These are phyloP conservation scores for Plutella xylostella DNA, from an alignment of 2,888 invertebrate species.

Conservation along the genomic window DNA sequence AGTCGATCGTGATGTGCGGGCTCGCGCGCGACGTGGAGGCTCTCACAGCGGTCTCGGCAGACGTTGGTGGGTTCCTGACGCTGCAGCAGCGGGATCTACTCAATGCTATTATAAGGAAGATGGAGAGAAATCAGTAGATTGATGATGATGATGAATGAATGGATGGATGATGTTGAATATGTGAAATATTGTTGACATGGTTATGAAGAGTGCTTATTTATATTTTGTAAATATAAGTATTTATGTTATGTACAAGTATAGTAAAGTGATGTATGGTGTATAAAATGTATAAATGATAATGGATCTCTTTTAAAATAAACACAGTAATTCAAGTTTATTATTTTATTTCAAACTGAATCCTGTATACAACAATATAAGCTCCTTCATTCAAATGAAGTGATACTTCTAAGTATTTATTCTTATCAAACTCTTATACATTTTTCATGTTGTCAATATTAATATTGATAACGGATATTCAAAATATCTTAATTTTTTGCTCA, in stretches of 20 bases:
- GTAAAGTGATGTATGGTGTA: too few relatives aligned
- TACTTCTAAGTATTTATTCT: neutral
- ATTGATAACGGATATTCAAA: neutral
- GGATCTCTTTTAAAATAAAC: neutral
- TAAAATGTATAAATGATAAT: neutral
- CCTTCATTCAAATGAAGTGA: too few relatives aligned
- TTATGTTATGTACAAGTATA: too few relatives aligned
- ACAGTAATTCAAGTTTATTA: neutral
- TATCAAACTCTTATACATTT: neutral
- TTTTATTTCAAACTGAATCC: neutral
- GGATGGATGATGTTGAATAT: too few relatives aligned
- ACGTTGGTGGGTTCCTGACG: constrained; percentile 35
- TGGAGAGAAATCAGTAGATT: constrained; percentile 20
- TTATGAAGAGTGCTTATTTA: too few relatives aligned
- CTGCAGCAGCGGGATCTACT: constrained; percentile 41
- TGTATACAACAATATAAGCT: too few relatives aligned
- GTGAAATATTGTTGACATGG: too few relatives aligned
- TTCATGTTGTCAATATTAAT: too few relatives aligned
- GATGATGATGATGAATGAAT: too few relatives aligned
- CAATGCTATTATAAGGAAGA: constrained; percentile 28
- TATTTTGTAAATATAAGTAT: too few relatives aligned
- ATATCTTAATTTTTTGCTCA: neutral
- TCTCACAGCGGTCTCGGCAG: constrained; percentile 35
- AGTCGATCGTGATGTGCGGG: constrained; percentile 45
- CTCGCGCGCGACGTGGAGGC: constrained; percentile 37